phyloP scores from a whole-genome alignment of 2,113 vertebrate genomes.

The Etheostoma spectabile region DNA sequence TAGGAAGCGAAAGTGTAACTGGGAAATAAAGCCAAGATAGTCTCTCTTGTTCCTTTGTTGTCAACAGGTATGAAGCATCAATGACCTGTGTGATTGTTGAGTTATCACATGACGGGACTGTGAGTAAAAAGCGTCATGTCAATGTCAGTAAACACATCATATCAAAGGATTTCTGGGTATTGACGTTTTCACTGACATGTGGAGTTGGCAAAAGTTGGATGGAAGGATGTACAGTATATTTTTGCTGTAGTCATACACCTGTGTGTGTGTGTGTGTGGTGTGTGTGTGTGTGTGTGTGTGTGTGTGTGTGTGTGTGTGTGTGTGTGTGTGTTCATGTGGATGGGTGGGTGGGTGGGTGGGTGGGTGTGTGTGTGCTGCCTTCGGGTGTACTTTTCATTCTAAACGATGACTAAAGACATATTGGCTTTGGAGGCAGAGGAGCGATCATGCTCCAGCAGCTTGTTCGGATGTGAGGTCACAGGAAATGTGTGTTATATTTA shows the following conservation, averaged over 20 bases:
- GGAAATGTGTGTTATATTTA: slow-evolving; percentile 70
- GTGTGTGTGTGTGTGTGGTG: not conserved
- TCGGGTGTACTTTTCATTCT: slow-evolving; percentile 23
- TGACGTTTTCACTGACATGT: not conserved
- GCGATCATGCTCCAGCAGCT: slow-evolving; percentile 42
- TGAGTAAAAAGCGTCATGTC: not conserved
- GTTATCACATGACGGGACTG: not conserved
- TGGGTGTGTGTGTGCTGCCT: not conserved
- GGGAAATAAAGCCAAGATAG: slow-evolving; percentile 4
- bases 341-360: not conserved
- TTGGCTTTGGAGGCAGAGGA: slow-evolving; percentile 43
- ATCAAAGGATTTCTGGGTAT: not conserved
- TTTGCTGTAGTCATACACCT: not conserved
- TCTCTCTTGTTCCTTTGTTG: slow-evolving; percentile 26
- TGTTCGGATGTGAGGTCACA: slow-evolving; percentile 57
- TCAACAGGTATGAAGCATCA: not conserved
- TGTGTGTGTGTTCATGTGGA: no score
- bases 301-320: not conserved
- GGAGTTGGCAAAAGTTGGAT: not conserved
- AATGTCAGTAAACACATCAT: not conserved
- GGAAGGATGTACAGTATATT: not conserved
- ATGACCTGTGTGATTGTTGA: not conserved
- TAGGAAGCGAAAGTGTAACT: not conserved
- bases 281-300: no score
- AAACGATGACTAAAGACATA: slow-evolving; percentile 40